Evolutionary conservation across 2,113 vertebrate species (phyloP), one percentile per base, ranked within the genome.

Genomic region (Cochlearius cochlearius): DNA sequence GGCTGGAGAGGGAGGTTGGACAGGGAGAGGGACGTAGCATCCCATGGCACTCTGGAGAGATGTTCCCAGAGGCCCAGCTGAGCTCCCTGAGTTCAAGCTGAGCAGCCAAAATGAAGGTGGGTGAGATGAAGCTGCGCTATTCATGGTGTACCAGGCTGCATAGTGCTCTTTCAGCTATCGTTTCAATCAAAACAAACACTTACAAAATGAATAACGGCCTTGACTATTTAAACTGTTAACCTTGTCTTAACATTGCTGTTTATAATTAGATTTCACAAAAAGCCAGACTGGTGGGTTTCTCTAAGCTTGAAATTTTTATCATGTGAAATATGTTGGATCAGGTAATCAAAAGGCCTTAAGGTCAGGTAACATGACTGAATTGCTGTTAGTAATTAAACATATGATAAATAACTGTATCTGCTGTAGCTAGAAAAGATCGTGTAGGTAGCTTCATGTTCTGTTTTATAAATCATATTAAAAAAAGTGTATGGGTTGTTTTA

Each of bases 381-480:
- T 93, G 94, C 95, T 97, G 94, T 84, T 92, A 74, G 67, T 50
- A 95, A 97, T 95, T 91, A 95, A 97, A 95, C 43, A 59, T 73
- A 67, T 1, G 3, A 96, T 94, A 96, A 93, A 96, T 88, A 95
- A 95, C 47, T 45, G 64, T 78, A 90, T 92, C 83, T 94, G 88
- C 79, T 53, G 13, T 12, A 90, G 50, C 88, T 86, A 93, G 88
- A 39, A 95, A 96, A 91, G 88, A 93, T 50, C 34, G 3, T 82
- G 91, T 93, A 97, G 93, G 96, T 94, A 97, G 84, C 86, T 94
- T 84, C 74, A 5, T 86, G 71, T 93, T 97, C 94, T 97, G 92
- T 92, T 97, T 96, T 96, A 96, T 95, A 96, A 95, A 95, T 95
- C 91, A 96, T 94, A 96, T 93, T 92, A 34, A 80, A 96, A 88